Conservation (phyloP, 2,797 vertebrate species). For the Sphenopsis melanotis region DNA sequence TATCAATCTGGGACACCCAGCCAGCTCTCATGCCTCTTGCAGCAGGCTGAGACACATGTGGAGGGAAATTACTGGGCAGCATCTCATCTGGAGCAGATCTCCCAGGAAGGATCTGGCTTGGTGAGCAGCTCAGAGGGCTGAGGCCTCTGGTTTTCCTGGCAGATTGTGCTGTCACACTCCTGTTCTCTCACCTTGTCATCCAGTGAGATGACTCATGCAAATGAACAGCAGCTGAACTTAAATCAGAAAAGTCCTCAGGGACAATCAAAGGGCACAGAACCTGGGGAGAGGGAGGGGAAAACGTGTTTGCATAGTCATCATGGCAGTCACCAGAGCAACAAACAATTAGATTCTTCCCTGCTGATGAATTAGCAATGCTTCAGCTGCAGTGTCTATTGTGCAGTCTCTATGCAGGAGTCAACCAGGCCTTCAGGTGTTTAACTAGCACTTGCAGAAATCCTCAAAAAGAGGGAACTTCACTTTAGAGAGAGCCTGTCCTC, state of each 20-base stretch:
- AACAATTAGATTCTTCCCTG: slow-evolving; percentile 18
- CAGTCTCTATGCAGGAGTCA: not conserved
- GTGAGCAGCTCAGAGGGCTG: not conserved
- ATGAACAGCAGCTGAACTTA: slow-evolving; percentile 35
- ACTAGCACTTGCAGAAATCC: slow-evolving; percentile 5
- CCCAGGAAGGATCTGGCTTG: not conserved
- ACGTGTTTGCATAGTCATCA: slow-evolving; percentile 20
- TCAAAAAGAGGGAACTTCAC: not conserved
- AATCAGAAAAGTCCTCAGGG: slow-evolving; percentile 11
- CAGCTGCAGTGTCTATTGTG: not conserved
- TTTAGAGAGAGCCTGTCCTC: not conserved
- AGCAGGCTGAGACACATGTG: not conserved
- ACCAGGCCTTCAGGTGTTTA: not conserved
- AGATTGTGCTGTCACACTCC: not conserved
- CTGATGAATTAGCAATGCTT: not conserved
- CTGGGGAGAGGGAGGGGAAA: not conserved
- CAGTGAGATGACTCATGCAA: slow-evolving; percentile 33
- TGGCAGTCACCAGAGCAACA: slow-evolving; percentile 21
- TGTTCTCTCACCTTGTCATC: slow-evolving; percentile 29
- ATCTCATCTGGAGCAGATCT: not conserved
- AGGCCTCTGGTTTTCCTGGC: not conserved
- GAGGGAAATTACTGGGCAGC: not conserved
- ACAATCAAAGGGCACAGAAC: slow-evolving; percentile 41
- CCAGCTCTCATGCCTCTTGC: not conserved
- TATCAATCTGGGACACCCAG: not conserved